phyloP scores from a whole-genome alignment of 2,113 vertebrate species.

The Chloropsis cyanopogon region DNA sequence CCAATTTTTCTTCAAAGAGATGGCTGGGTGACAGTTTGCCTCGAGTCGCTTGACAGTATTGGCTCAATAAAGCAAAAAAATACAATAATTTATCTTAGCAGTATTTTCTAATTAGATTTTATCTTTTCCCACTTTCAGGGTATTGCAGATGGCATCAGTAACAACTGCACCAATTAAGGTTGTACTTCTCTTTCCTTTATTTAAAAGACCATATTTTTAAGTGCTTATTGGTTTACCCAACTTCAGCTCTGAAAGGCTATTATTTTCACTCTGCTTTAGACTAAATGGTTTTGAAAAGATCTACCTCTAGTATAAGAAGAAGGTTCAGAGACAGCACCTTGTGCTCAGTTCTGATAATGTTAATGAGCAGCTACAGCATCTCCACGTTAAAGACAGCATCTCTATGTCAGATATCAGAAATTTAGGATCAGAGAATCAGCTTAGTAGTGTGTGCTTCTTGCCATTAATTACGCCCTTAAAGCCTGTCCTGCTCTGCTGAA shows the following conservation, averaged over 20 bases:
- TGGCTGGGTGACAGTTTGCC: neutral
- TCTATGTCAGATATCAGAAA: neutral
- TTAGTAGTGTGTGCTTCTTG: neutral
- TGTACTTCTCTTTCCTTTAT: neutral
- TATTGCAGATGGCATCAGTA: neutral
- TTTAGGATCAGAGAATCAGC: neutral
- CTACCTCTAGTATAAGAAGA: neutral
- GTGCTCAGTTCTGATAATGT: neutral
- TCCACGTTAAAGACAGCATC: neutral
- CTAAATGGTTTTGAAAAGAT: neutral
- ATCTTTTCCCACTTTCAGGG: neutral
- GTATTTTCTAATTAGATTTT: neutral
- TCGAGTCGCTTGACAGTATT: neutral
- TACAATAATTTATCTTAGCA: neutral
- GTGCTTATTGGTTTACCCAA: neutral
- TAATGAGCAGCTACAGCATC: neutral
- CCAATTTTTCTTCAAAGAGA: neutral
- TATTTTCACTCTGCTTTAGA: neutral
- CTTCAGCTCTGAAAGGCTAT: neutral
- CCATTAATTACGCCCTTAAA: neutral
- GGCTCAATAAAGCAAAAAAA: neutral
- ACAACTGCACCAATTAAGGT: neutral
- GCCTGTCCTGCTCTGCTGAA: neutral
- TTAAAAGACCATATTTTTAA: neutral
- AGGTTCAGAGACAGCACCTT: neutral